Conservation (phyloP, 1,140 invertebrate species). For the Wasmannia auropunctata region DNA sequence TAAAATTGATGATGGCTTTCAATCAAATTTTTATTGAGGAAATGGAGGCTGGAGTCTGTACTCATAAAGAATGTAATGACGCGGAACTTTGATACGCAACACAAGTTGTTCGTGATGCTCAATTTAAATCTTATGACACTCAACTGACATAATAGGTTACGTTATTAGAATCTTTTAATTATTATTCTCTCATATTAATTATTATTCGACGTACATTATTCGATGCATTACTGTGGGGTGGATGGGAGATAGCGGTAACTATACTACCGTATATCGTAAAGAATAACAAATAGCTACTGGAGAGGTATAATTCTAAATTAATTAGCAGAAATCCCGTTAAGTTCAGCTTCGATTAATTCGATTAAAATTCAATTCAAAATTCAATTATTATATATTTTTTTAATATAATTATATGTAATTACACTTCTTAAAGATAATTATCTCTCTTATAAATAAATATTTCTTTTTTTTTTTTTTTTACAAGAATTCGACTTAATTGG, state of each 20-base stretch:
- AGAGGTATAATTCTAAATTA: background rate
- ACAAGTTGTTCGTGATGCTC: background rate
- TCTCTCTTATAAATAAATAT: background rate
- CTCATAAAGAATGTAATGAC: background rate
- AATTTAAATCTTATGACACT: background rate
- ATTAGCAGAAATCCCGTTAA: conserved; percentile 2
- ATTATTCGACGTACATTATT: conserved; percentile 11
- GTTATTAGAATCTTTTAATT: conserved; percentile 25
- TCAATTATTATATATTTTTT: background rate
- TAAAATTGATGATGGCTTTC: background rate
- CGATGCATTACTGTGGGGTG: background rate
- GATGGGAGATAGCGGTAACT: background rate
- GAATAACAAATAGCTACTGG: background rate
- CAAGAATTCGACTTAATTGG: background rate
- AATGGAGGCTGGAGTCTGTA: background rate
- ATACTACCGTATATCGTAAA: background rate
- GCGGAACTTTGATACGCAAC: background rate
- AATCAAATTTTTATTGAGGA: background rate
- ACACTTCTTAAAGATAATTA: background rate
- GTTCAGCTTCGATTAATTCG: background rate
- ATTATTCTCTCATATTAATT: conserved; percentile 21
- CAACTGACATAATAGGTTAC: background rate
- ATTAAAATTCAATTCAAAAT: background rate
- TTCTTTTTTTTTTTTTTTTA: background rate
- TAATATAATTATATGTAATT: background rate